Conservation (phyloP, 2,113 vertebrate species). For the Scytalopus superciliaris region DNA sequence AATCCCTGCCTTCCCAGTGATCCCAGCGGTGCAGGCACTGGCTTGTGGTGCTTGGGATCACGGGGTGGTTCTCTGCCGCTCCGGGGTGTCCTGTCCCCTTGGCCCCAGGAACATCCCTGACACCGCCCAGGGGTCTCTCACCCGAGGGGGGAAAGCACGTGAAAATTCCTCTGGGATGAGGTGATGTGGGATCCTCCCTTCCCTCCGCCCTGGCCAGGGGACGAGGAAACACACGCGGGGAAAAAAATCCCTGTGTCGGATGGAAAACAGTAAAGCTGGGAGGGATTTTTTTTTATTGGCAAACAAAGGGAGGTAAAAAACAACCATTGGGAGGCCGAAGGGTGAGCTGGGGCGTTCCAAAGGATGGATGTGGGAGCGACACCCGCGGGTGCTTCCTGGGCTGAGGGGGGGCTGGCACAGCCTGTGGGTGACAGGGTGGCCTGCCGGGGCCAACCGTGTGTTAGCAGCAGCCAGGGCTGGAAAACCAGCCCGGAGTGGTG, state of each 20-base stretch:
- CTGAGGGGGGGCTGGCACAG: not conserved
- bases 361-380: not conserved
- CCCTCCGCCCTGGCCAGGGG: not conserved
- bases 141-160: not conserved
- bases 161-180: not conserved
- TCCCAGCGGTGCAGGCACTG: not conserved
- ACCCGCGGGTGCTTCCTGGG: not conserved
- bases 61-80: accelerated
- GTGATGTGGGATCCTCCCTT: not conserved
- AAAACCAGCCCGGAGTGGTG: accelerated
- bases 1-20: accelerated
- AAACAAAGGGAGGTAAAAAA: slow-evolving; percentile 55
- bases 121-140: not conserved
- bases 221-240: not conserved
- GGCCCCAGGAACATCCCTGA: not conserved
- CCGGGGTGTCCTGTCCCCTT: not conserved
- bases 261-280: slow-evolving; percentile 10
- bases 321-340: slow-evolving; percentile 21
- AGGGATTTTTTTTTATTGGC: not conserved
- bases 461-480: not conserved
- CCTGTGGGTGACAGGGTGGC: not conserved
- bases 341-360: not conserved
- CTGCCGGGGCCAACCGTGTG: not conserved
- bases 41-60: not conserved
- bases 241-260: not conserved